phyloP scores from a whole-genome alignment of 2,797 vertebrate species.

The Nasua narica region DNA sequence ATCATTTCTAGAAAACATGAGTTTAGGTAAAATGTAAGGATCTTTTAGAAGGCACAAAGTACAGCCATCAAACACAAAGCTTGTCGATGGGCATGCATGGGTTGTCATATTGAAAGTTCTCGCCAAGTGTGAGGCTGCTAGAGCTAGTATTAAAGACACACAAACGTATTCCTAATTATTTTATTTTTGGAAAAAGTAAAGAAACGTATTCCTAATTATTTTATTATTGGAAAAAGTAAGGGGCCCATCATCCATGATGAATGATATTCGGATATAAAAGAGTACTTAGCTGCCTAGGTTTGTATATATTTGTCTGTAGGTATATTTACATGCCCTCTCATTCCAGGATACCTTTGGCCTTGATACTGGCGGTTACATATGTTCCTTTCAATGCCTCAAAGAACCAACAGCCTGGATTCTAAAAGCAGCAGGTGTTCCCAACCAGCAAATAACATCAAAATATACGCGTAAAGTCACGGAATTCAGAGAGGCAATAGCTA shows the following conservation, averaged over 20 bases:
- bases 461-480: not conserved
- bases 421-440: not conserved
- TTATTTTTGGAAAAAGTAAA: not conserved
- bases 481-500: not conserved
- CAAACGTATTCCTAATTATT: not conserved
- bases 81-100: not conserved
- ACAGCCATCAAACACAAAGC: not conserved
- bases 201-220: not conserved
- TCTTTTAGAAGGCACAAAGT: not conserved
- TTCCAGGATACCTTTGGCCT: not conserved
- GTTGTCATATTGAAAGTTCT: not conserved
- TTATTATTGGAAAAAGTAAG: not conserved
- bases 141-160: not conserved
- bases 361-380: not conserved
- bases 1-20: not conserved
- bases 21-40: not conserved
- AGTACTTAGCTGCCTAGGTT: not conserved
- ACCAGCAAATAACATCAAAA: not conserved
- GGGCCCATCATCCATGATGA: not conserved
- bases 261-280: not conserved
- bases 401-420: not conserved
- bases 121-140: not conserved
- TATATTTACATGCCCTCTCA: not conserved
- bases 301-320: not conserved
- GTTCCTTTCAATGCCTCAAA: not conserved